Base-by-base conservation (phyloP, 1,140 invertebrate species). In the Rhizoglyphus robini region DNA sequence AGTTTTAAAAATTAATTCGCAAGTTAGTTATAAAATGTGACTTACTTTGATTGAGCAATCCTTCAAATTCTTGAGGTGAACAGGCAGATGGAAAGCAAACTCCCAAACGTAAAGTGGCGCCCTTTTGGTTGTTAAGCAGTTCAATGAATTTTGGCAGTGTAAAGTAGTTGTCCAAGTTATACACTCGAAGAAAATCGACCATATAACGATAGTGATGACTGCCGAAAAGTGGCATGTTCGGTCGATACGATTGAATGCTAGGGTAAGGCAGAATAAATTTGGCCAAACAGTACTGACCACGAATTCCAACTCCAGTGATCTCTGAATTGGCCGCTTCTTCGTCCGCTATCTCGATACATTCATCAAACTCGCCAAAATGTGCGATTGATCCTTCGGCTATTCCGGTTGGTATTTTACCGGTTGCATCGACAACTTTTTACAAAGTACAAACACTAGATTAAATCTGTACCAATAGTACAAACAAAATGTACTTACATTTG, bases 321-420 rank as follows among this genome's bases (percentile, higher is more conserved):
- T 25, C 30, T 5, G 20, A 8, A 41, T 54, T 47, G 15, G 64
- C 51, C 3, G 4, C 20, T 8, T 20, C 65, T 57, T 64, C 49
- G 49, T 5, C 67, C 30, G 15, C 49, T 47, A 63, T 63, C n/a
- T 47, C 61, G 27, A 72, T 25, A 62, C 71, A 72, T 67, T 72
- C 68, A 66, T 72, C 71, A 65, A 68, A 72, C 4, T 70, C 69
- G 23, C 71, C 71, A 58, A 72, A 69, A n/a, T 67, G 60, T 11
- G 68, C 60, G 4, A 72, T 34, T 4, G 71, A 70, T 27, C 71
- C 71, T 60, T 70, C 70, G 11, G 70, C 38, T 27, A 72, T 65
- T 13, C 71, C 71, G 31, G 69, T 65, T 1, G 71, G 68, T 27
- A 70, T 61, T 54, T 69, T 68, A n/a, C 71, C 71, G n/a, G 58